A percentile compares a stretch with the other conserved stretches of the same genome.
phyloP scores from a whole-genome alignment of 2,797 vertebrate species.

The Tarsius wallacei region DNA sequence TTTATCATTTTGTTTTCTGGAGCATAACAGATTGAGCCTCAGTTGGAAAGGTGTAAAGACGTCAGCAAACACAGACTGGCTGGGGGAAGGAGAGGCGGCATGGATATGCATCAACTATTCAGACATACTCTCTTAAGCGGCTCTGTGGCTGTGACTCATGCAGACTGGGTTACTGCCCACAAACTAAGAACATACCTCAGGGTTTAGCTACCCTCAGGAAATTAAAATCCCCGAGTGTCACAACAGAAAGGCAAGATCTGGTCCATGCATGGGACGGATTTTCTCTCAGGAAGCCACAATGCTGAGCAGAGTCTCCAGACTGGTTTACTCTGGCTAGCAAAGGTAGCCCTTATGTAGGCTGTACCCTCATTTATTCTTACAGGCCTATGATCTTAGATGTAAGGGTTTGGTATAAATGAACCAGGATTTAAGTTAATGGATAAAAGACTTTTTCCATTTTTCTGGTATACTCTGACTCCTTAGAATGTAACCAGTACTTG shows the following conservation, averaged over 20 bases:
- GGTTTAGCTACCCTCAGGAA: not conserved
- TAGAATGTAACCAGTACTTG: not conserved
- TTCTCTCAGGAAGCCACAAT: not conserved
- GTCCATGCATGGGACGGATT: not conserved
- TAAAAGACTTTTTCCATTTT: not conserved
- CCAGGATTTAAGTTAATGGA: not conserved
- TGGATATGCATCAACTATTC: too few relatives aligned
- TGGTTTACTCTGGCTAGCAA: not conserved
- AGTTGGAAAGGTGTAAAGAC: not conserved
- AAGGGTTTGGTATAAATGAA: not conserved
- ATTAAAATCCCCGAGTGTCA: not conserved
- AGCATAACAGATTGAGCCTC: not conserved
- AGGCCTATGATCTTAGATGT: not conserved
- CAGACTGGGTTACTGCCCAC: not conserved
- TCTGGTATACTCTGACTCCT: not conserved
- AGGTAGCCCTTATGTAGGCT: not conserved
- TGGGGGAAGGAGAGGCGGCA: too few relatives aligned
- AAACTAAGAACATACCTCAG: constrained; percentile 53
- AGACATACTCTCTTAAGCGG: not conserved
- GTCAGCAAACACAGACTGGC: not conserved
- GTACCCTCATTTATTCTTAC: not conserved
- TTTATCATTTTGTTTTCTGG: constrained; percentile 5
- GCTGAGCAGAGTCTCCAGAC: not conserved
- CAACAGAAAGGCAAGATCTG: not conserved
- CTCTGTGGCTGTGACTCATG: not conserved